A percentile compares a stretch with the other conserved stretches of the same genome.
Evolutionary conservation across 2,113 vertebrate genomes (phyloP).

Genomic region (Chinchilla lanigera): DNA sequence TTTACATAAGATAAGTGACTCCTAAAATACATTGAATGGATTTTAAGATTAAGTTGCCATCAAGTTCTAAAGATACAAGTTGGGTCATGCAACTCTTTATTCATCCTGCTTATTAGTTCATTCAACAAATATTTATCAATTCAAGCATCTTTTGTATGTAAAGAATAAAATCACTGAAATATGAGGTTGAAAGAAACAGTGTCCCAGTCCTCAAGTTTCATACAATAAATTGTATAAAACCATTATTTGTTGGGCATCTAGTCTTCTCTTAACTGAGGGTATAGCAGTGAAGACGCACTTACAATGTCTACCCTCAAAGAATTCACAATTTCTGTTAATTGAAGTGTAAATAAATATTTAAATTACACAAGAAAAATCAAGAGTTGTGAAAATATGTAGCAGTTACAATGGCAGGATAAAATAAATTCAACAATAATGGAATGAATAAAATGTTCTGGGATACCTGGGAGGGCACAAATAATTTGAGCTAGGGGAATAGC

Average conservation of each 20-base stretch:
- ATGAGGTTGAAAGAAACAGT: not conserved
- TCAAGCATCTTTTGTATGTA: constrained; percentile 43
- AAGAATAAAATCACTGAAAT: constrained; percentile 11
- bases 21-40: not conserved
- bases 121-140: not conserved
- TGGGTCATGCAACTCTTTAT: not conserved
- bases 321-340: not conserved
- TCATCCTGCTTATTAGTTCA: not conserved
- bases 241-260: not conserved
- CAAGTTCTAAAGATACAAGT: not conserved
- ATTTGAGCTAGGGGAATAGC: not conserved
- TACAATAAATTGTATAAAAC: not conserved
- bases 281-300: not conserved
- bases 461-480: not conserved
- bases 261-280: not conserved
- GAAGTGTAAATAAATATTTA: not conserved
- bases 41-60: constrained; percentile 11
- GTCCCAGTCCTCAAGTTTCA: not conserved
- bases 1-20: not conserved
- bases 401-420: not conserved
- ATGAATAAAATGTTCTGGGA: not conserved
- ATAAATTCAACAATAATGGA: not conserved
- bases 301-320: not conserved
- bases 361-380: not conserved
- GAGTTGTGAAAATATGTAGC: not conserved